Evolutionary conservation across 2,797 vertebrate genomes (phyloP), one percentile per base, ranked within the genome.

Genomic region (Parotocinclus haroldoi): DNA sequence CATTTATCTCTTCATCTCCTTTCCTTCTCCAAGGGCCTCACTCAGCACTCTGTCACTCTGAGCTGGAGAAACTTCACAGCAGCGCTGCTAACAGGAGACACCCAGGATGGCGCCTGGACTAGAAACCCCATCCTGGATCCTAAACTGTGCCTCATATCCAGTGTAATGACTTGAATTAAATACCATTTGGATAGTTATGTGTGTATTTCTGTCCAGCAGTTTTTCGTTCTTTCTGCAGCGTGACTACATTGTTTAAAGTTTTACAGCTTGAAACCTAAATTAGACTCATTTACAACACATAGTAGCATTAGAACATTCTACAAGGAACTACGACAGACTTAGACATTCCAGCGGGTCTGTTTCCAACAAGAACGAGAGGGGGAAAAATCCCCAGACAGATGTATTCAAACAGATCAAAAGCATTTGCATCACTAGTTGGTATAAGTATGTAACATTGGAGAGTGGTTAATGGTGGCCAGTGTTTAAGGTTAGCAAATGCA

Each of bases 401-500:
- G 27, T 27, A 27, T 27, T 27, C 27, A 27, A 27, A 27, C 27
- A 27, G 27, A 27, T 27, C 5, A 27, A 27, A 27, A 27, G 5
- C 27, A 27, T 27, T 27, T 27, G 27, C 27, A 27, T 27, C 2
- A 27, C 27, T 27, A 27, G 27, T 27, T 27, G 5, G 27, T 5
- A 27, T 2, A 27, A 27, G 27, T 27, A 27, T 27, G 27, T 27
- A 27, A 5, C 5, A 5, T 27, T 27, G 27, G 11, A 50, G 50
- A 63, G 63, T 50, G 61, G 53, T 63, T 45, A 67, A 69, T 53
- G 39, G 68, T 71, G 61, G 38, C 18, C 69, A 73, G 57, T 63
- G 45, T 76, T 64, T 64, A 38, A 68, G 36, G 66, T 55, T 78
- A 63, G 71, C 71, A 77, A 67, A 65, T 54, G 48, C 46, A 63